phyloP scores from a whole-genome alignment of 2,888 invertebrate genomes.

The Philereme transversata region DNA sequence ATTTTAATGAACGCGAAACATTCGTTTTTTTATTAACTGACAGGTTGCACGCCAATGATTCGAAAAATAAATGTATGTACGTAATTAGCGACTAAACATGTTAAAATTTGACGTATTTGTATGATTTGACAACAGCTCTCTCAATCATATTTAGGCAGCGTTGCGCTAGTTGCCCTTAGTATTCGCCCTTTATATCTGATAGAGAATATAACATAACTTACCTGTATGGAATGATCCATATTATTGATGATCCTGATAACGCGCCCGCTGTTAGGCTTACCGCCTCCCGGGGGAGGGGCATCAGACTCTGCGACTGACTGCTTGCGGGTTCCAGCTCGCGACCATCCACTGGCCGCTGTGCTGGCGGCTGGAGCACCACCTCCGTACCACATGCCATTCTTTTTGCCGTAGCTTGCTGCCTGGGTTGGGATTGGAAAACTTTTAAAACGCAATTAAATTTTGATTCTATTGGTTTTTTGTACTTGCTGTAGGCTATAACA shows the following conservation, averaged over 20 bases:
- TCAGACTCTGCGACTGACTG: constrained; percentile 93
- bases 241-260: constrained; percentile 97
- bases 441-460: neutral
- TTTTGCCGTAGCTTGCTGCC: constrained; percentile 96
- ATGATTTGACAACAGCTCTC: too few species aligned
- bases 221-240: constrained; percentile 95
- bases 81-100: too few species aligned
- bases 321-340: constrained; percentile 90
- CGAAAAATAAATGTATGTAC: too few species aligned
- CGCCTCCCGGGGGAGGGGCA: constrained; percentile 87
- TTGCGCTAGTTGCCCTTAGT: too few species aligned
- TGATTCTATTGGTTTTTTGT: neutral
- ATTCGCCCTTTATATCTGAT: too few species aligned
- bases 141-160: too few species aligned
- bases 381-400: constrained; percentile 94
- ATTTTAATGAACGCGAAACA: too few species aligned
- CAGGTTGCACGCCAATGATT: too few species aligned
- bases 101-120: too few species aligned
- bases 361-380: constrained; percentile 79
- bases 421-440: constrained; percentile 54
- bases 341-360: constrained; percentile 86
- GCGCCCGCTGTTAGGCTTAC: constrained; percentile 92
- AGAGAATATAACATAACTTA: constrained; percentile 50
- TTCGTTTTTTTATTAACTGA: too few species aligned
- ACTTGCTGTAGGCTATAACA: too few species aligned